Conservation (phyloP, 2,888 invertebrate species). For the Drosophila greeni region DNA sequence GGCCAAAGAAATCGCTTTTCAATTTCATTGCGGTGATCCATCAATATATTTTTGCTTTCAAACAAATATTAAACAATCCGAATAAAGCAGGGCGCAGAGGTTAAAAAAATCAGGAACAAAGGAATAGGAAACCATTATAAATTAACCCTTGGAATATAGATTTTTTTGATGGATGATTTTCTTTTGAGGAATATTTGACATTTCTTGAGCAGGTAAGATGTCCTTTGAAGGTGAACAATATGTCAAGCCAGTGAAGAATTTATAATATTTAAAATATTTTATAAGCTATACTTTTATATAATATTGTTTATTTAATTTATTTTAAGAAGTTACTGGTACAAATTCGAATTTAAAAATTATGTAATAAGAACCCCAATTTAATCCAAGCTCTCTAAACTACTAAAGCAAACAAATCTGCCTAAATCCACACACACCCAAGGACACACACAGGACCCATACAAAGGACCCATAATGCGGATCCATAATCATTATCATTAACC, state of each 20-base stretch:
- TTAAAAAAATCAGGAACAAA: constrained; percentile 20
- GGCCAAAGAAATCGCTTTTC: constrained; percentile 20
- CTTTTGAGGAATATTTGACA: neutral
- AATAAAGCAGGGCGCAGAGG: constrained; percentile 6
- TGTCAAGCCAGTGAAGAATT: neutral
- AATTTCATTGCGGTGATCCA: constrained; percentile 25
- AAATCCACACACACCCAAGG: constrained; percentile 7
- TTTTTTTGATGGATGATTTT: constrained; percentile 18
- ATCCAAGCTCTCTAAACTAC: neutral
- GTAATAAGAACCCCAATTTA: neutral
- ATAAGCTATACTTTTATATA: neutral
- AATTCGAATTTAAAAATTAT: neutral
- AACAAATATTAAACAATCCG: constrained; percentile 15
- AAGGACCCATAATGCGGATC: constrained; percentile 35
- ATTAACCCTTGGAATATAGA: constrained; percentile 21
- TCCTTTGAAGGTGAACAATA: neutral
- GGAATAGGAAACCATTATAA: constrained; percentile 6
- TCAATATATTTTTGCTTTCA: constrained; percentile 18
- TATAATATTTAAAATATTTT: neutral
- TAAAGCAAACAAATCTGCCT: constrained; percentile 3
- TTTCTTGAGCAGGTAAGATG: constrained; percentile 4
- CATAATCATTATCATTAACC: constrained; percentile 42
- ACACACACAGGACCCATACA: neutral
- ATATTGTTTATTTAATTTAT: too few relatives aligned
- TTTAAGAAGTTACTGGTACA: neutral